Evolutionary conservation across 2,888 invertebrate genomes (phyloP), one percentile per base, ranked within the genome.

Genomic region (Lymantria monacha): DNA sequence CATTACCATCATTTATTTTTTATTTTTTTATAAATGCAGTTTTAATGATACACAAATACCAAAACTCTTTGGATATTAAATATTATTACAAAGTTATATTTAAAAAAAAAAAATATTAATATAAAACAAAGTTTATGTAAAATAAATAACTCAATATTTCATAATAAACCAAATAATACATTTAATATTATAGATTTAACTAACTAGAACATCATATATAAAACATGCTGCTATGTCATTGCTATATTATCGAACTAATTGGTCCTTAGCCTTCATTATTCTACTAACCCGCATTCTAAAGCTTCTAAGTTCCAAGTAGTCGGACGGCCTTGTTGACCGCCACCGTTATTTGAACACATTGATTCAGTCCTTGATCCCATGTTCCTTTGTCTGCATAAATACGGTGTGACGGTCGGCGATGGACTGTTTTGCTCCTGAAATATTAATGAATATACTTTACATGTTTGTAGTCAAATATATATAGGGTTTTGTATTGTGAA

Each of bases 341-440:
- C 66, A n/a, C 68, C 85, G 1, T 79, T 57, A 30, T 83, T 83
- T 0, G 88, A 88, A 66, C 75, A 76, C 59, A 85, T 70, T 0
- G 89, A 89, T 63, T 89, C 90, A 0, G 86, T 74, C 54, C 94
- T 91, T 13, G 93, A 92, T 12, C 93, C 93, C 79, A 94, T 94
- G 77, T 93, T 95, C 53, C 97, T 92, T 76, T 97, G 97, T 51
- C 97, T 93, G 80, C 96, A 96, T 80, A 96, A 86, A 79, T 96
- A 96, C 37, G 96, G 96, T 14, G 96, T 96, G 66, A 95, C 95
- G 47, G 94, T 93, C 10, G 96, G 96, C 7, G 96, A 96, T 12
- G 96, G 95, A 49, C 95, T 86, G 69, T 76, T 92, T 60, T 81
- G 82, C 53, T 86, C 87, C 89, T 90, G 82, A 12, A 87, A 80